Base-by-base conservation (phyloP, 2,888 invertebrate genomes). In the Drosophila villosipedis region DNA sequence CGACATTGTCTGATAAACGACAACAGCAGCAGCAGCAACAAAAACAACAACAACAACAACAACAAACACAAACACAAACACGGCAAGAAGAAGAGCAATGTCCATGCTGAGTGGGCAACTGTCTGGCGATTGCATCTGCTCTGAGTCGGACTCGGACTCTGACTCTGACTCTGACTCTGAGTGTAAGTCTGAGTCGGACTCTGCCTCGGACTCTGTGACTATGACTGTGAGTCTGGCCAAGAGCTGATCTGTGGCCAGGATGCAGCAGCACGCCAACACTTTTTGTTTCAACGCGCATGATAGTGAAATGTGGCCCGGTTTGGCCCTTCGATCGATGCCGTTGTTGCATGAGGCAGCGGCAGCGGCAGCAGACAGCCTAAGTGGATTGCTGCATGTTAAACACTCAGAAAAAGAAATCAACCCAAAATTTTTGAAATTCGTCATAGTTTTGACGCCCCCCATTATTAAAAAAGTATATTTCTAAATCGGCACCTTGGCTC, bases 1-100 rank as follows among this genome's bases (percentile, higher is more conserved):
- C 82, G 89, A 91, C 91, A 91, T 78, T 81, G 84, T 84, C 85
- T 87, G 90, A 91, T 90, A 91, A 91, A 91, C 84, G 82, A 87
- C 80, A 76, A 80, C 82, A 68, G 68, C 77, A 73, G 57, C 72
- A 47, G 14, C 41, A 19, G 9, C 4, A 37, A 4, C 7, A 30
- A 30, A 7, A 7, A 47, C 52, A 54, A 25, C 41, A 35, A n/a
- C 19, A 30, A 14, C 50, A 54, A 19, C 30, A 67, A 47, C 53
- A 60, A 55, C 57, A 63, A n/a, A n/a, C n/a, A 60, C 61, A 39
- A 25, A 25, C 25, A 12, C 37, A 59, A 39, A 35, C 58, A 49
- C 49, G 30, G 50, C 53, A 75, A 59, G 59, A 68, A 62, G 69
- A 70, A 65, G 69, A 67, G 68, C 73, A 69, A 73, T 63, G 49